phyloP scores from a whole-genome alignment of 92 coral and sea anemone species.

The Porites cylindrica region DNA sequence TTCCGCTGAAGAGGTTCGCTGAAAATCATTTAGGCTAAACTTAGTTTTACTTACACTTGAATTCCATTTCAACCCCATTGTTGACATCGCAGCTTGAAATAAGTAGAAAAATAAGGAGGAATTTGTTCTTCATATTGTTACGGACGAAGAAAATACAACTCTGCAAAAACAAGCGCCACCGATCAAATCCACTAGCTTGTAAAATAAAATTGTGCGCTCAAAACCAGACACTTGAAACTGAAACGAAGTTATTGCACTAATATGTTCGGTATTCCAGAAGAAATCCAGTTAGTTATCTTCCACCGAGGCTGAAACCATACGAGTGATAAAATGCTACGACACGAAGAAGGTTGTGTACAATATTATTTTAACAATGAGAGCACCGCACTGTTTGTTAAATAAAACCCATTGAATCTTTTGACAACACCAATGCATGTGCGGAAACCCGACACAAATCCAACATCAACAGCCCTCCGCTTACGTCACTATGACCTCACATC shows the following conservation, averaged over 20 bases:
- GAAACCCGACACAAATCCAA: slow-evolving; percentile 12
- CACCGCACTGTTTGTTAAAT: neutral
- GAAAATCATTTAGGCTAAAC: neutral
- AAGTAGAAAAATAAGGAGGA: slow-evolving; percentile 3
- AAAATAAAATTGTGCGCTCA: neutral
- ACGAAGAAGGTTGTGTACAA: neutral
- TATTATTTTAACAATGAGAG: neutral
- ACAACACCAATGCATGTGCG: neutral
- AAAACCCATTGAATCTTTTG: neutral
- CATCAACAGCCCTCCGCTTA: slow-evolving; percentile 6
- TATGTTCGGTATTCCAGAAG: neutral
- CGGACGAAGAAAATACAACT: neutral
- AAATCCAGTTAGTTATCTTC: neutral
- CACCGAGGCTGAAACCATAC: neutral
- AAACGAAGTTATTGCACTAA: neutral
- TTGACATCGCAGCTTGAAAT: slow-evolving; percentile 20
- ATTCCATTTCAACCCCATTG: slow-evolving; percentile 22
- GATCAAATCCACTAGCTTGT: slow-evolving; percentile 6
- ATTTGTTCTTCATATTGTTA: slow-evolving; percentile 5
- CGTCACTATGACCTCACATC: slow-evolving; percentile 58
- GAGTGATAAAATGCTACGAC: neutral
- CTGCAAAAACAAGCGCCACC: neutral
- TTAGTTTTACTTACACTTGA: slow-evolving; percentile 39
- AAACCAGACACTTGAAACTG: neutral
- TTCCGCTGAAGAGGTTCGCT: slow-evolving; percentile 8